Evolutionary conservation across 2,797 vertebrate species (phyloP).

Genomic region (Chloroceryle amazona): DNA sequence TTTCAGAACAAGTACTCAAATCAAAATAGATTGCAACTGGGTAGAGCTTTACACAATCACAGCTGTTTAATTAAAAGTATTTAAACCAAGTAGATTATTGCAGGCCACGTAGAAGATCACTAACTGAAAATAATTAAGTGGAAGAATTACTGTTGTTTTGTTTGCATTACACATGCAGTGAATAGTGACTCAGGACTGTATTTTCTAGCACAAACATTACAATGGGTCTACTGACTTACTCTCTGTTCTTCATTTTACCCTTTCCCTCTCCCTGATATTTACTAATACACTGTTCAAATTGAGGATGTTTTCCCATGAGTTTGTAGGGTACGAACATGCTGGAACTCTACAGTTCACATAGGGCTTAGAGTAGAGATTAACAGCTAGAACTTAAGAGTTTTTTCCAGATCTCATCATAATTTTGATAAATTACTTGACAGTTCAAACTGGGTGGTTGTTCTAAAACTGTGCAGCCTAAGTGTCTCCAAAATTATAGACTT

Average conservation of each 20-base stretch:
- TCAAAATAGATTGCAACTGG: background rate
- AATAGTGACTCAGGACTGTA: background rate
- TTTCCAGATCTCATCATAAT: background rate
- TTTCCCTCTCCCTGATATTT: background rate
- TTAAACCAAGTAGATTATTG: background rate
- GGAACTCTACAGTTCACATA: background rate
- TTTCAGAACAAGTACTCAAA: slow-evolving; percentile 6
- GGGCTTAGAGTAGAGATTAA: background rate
- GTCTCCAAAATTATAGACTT: background rate
- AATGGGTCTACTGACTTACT: background rate
- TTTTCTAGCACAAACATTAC: background rate
- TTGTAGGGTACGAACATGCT: background rate
- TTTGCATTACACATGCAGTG: background rate
- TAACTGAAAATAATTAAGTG: background rate
- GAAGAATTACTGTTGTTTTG: background rate
- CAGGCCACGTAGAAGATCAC: background rate
- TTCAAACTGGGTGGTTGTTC: background rate
- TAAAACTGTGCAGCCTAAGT: background rate
- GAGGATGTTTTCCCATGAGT: background rate
- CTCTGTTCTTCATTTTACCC: background rate
- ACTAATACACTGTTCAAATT: background rate
- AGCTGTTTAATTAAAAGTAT: background rate
- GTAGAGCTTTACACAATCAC: background rate
- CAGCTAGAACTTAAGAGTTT: background rate
- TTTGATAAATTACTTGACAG: background rate